These are phyloP conservation scores for Siniperca undulata DNA, from an alignment of 2,797 vertebrate species.

Conservation along the genomic window DNA sequence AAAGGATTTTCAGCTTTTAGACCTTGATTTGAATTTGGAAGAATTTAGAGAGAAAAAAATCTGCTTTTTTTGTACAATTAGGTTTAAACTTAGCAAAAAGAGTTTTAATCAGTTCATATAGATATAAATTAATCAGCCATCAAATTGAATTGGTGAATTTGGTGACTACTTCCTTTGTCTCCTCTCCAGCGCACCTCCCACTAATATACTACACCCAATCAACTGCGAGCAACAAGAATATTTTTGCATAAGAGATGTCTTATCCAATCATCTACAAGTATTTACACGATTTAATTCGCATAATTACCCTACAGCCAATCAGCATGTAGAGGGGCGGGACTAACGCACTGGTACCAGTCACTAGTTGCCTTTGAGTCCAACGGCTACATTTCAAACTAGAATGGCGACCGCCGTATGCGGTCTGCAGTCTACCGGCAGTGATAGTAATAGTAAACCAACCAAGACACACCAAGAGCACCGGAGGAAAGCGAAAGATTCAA, in stretches of 20 bases:
- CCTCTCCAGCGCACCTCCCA: neutral
- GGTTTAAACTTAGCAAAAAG: neutral
- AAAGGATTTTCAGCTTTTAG: neutral
- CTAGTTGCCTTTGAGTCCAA: constrained; percentile 6
- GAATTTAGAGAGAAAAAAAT: neutral
- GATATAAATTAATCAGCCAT: neutral
- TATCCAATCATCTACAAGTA: constrained; percentile 63
- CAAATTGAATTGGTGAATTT: neutral
- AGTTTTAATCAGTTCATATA: neutral
- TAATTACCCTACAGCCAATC: constrained; percentile 70
- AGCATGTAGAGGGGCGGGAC: constrained; percentile 48
- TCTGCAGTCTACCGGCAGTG: constrained; percentile 64
- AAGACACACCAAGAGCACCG: constrained; percentile 79
- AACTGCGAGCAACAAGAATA: neutral
- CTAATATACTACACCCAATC: constrained; percentile 61
- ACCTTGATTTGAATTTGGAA: neutral
- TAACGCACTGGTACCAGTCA: constrained; percentile 27
- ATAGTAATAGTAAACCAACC: constrained; percentile 70
- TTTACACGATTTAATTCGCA: neutral
- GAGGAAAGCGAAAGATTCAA: constrained; percentile 86
- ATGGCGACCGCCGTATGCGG: constrained; percentile 90
- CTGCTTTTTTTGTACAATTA: neutral
- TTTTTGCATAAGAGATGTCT: constrained; percentile 10
- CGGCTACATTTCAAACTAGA: constrained; percentile 80
- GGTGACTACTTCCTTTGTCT: constrained; percentile 36